Evolutionary conservation across 2,113 vertebrate genomes (phyloP).

Genomic region (Montifringilla adamsi): DNA sequence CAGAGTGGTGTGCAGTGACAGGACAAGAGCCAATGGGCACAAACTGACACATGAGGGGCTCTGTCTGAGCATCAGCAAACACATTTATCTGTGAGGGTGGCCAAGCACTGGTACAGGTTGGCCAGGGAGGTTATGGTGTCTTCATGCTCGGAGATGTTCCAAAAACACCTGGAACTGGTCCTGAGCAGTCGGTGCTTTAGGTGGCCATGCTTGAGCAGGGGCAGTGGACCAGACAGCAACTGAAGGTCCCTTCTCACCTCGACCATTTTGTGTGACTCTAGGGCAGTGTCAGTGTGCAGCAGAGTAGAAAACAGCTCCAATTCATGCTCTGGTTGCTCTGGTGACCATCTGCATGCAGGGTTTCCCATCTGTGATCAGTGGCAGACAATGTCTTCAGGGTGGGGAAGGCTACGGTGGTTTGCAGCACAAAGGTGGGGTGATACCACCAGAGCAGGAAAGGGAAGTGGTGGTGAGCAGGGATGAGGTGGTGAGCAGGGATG

Average conservation of each 20-base stretch:
- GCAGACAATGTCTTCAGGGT: no score
- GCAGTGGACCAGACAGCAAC: neutral
- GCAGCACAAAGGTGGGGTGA: neutral
- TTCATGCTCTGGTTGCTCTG: neutral
- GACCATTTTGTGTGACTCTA: neutral
- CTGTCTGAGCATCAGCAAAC: neutral
- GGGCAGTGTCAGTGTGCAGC: neutral
- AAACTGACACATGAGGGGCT: neutral
- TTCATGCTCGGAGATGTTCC: neutral
- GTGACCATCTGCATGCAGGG: neutral
- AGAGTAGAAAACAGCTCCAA: neutral
- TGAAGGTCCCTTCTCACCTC: neutral
- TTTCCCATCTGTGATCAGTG: neutral
- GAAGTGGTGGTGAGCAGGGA: neutral
- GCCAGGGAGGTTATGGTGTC: neutral
- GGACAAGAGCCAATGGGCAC: neutral
- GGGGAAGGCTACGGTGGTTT: neutral
- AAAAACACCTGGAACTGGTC: neutral
- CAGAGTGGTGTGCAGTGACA: neutral
- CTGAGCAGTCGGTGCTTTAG: neutral
- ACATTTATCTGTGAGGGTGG: neutral
- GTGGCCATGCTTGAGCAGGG: neutral
- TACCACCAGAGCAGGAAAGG: neutral
- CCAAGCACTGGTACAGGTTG: neutral
- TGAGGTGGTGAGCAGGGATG: neutral